A percentile compares a stretch with the other conserved stretches of the same genome.
phyloP scores from a whole-genome alignment of 2,797 vertebrate genomes.

The Anableps anableps region DNA sequence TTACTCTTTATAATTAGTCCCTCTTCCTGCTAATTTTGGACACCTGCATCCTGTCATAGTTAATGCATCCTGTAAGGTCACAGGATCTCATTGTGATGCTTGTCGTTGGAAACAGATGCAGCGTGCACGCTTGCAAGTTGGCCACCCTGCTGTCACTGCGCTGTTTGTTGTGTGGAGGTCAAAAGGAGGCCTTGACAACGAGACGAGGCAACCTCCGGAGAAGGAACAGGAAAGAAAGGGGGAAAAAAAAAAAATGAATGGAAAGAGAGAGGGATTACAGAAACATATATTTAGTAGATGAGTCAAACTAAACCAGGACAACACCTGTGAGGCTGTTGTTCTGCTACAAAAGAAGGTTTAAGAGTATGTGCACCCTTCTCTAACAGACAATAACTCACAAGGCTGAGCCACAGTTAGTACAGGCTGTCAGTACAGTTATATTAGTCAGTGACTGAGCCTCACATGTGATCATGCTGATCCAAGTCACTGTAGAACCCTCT shows the following conservation, averaged over 20 bases:
- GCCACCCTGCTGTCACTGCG: conserved; percentile 40
- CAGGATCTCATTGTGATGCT: conserved; percentile 44
- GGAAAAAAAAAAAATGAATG: neutral
- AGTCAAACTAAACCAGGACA: conserved; percentile 17
- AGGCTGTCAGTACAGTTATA: conserved; percentile 49
- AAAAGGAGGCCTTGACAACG: conserved; percentile 9
- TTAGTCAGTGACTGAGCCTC: conserved; percentile 37
- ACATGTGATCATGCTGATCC: conserved; percentile 48
- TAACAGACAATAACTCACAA: conserved; percentile 49
- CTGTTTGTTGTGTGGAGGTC: conserved; percentile 25
- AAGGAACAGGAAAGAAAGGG: conserved; percentile 1
- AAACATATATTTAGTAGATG: neutral
- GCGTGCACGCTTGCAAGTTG: neutral
- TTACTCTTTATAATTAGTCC: conserved; percentile 63
- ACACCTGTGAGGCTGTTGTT: conserved; percentile 23
- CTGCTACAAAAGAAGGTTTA: conserved; percentile 27
- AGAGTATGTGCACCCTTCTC: conserved; percentile 30
- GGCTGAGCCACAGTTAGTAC: conserved; percentile 51
- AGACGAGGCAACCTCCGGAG: conserved; percentile 36
- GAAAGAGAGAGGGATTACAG: neutral
- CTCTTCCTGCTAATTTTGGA: conserved; percentile 67
- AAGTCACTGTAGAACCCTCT: conserved; percentile 50
- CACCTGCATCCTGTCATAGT: conserved; percentile 81
- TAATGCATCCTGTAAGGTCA: conserved; percentile 67
- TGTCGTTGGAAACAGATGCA: conserved; percentile 62